phyloP scores from a whole-genome alignment of 2,113 vertebrate species.

The Callipepla squamata region DNA sequence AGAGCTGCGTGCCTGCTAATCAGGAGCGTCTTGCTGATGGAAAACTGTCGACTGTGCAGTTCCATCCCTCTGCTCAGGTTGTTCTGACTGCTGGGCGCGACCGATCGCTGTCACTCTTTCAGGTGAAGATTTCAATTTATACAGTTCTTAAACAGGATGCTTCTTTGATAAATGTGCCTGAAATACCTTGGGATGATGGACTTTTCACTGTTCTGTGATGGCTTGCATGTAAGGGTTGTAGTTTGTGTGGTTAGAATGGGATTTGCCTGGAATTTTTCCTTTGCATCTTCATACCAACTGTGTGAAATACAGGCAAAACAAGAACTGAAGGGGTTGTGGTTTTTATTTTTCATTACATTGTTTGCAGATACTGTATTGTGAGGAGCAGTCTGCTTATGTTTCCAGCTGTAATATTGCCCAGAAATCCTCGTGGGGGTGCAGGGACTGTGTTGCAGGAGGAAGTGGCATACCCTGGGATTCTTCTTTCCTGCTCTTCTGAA shows the following conservation, averaged over 20 bases:
- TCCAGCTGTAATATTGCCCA: background rate
- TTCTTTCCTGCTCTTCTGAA: background rate
- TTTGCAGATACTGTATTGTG: background rate
- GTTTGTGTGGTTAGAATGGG: background rate
- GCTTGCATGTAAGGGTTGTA: background rate
- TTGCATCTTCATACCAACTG: background rate
- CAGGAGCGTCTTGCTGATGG: conserved; percentile 78
- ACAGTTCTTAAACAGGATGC: fast-evolving
- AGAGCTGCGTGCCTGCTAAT: conserved; percentile 87
- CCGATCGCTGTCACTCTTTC: conserved; percentile 88
- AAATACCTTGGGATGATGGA: background rate
- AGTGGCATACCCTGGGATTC: background rate
- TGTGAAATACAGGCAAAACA: fast-evolving
- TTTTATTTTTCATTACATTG: background rate
- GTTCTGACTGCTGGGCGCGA: conserved; percentile 90
- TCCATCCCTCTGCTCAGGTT: conserved; percentile 92
- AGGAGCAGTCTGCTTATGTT: background rate
- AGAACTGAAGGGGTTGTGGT: fast-evolving
- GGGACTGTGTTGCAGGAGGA: background rate
- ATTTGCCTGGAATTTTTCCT: background rate
- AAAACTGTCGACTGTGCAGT: conserved; percentile 87
- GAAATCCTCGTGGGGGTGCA: background rate
- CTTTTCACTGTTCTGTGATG: background rate
- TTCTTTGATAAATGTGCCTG: no score
- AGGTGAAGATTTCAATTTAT: conserved; percentile 78